Evolutionary conservation across 2,888 invertebrate species (phyloP).

Genomic region (Zelleria hepariella): DNA sequence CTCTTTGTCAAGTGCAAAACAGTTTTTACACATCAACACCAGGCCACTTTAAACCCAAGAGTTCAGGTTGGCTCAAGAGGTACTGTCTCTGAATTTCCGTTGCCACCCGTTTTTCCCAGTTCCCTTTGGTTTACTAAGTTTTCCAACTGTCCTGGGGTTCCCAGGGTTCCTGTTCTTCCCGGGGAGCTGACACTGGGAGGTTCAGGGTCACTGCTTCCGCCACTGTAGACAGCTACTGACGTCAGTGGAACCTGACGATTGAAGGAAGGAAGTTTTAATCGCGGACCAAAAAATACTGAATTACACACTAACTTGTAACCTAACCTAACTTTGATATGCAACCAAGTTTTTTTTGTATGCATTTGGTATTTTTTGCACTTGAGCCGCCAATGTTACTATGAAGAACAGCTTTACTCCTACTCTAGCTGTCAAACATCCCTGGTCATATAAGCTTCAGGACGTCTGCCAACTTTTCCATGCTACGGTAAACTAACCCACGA

Average conservation of each 20-base stretch:
- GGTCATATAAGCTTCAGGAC: no score
- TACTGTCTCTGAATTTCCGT: no score
- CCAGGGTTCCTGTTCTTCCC: not conserved
- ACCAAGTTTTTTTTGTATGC: no score
- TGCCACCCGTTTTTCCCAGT: no score
- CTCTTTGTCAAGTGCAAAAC: not conserved
- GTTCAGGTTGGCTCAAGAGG: not conserved
- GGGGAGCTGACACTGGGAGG: conserved; percentile 35
- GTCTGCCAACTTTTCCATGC: no score
- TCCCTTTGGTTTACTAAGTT: conserved; percentile 33
- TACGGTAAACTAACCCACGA: no score
- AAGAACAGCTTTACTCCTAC: no score
- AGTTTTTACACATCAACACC: not conserved
- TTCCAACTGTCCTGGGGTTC: conserved; percentile 15
- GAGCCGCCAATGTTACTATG: no score
- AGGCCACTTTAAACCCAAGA: not conserved
- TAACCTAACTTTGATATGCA: no score
- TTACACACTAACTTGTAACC: no score
- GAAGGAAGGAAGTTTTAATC: not conserved
- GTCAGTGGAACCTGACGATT: conserved; percentile 51
- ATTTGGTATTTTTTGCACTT: no score
- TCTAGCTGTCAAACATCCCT: no score
- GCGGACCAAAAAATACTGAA: not conserved
- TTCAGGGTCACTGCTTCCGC: conserved; percentile 44
- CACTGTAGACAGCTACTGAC: conserved; percentile 49